A percentile compares a stretch with the other conserved stretches of the same genome.
Conservation (phyloP, 2,888 invertebrate genomes). For the Lithosia quadra region DNA sequence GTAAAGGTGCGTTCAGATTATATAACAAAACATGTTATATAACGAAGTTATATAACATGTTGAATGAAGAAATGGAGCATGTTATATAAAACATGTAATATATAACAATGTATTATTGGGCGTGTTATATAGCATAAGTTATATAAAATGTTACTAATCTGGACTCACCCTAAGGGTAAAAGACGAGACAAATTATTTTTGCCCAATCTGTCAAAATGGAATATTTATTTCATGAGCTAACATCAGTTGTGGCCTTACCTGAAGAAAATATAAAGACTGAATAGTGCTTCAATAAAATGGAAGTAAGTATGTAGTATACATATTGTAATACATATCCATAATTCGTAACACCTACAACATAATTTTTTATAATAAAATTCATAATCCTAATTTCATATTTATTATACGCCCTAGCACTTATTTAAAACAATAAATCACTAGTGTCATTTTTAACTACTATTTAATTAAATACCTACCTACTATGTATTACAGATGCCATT, state of each 20-base stretch:
- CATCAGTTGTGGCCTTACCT: conserved; percentile 43
- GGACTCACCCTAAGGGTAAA: too few species aligned
- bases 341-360: conserved; percentile 30
- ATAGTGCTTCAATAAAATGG: conserved; percentile 39
- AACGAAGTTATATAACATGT: too few species aligned
- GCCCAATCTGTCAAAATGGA: conserved; percentile 23
- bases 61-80: too few species aligned
- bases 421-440: neutral
- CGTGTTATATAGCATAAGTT: too few species aligned
- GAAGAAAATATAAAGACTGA: conserved; percentile 48
- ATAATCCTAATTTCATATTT: conserved; percentile 19
- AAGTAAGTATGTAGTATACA: conserved; percentile 15
- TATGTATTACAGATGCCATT: neutral
- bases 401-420: neutral
- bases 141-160: too few species aligned
- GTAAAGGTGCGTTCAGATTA: too few species aligned
- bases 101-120: too few species aligned
- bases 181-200: conserved; percentile 23
- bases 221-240: conserved; percentile 37
- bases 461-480: neutral
- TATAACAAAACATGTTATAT: too few species aligned
- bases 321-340: conserved; percentile 40
- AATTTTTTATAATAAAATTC: conserved; percentile 8
- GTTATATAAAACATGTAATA: too few species aligned
- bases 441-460: neutral